These are phyloP conservation scores for Eptatretus burgeri DNA, from an alignment of 2,113 vertebrate species.

Conservation along the genomic window DNA sequence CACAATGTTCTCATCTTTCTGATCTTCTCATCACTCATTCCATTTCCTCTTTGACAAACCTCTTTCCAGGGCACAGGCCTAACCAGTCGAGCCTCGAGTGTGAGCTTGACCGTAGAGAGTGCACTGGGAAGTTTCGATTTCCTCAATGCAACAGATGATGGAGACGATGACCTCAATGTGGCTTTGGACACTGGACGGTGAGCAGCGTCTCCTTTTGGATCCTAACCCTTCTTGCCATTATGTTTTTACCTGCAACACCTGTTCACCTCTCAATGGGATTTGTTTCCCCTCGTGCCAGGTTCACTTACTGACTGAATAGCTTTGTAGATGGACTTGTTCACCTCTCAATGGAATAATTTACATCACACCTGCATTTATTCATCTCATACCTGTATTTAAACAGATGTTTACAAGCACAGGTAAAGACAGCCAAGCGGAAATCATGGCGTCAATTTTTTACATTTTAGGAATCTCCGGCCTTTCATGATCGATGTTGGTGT, in stretches of 20 bases:
- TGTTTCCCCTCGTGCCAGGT: background rate
- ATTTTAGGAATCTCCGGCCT: too few species aligned
- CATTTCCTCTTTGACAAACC: too few species aligned
- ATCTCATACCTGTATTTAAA: background rate
- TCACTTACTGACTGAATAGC: background rate
- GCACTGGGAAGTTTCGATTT: conserved; percentile 83
- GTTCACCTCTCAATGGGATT: background rate
- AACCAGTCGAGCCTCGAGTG: conserved; percentile 42
- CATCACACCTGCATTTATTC: background rate
- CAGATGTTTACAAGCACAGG: too few species aligned
- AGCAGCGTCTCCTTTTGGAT: conserved; percentile 6
- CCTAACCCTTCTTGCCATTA: background rate
- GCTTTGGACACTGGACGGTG: conserved; percentile 16
- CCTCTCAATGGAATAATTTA: background rate
- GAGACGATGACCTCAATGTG: conserved; percentile 19
- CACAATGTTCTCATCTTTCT: too few species aligned
- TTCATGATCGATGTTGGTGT: too few species aligned
- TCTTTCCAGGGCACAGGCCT: background rate
- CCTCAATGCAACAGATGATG: conserved; percentile 54
- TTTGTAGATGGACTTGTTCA: background rate
- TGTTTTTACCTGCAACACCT: background rate
- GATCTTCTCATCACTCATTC: too few species aligned
- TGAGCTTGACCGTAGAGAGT: conserved; percentile 57
- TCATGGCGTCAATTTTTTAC: too few species aligned
- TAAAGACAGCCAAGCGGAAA: too few species aligned